Percentiles rank a stretch among this genome's conserved stretches.
Evolutionary conservation across 1,140 invertebrate genomes (phyloP).

Genomic region (Papilio aristodemus): DNA sequence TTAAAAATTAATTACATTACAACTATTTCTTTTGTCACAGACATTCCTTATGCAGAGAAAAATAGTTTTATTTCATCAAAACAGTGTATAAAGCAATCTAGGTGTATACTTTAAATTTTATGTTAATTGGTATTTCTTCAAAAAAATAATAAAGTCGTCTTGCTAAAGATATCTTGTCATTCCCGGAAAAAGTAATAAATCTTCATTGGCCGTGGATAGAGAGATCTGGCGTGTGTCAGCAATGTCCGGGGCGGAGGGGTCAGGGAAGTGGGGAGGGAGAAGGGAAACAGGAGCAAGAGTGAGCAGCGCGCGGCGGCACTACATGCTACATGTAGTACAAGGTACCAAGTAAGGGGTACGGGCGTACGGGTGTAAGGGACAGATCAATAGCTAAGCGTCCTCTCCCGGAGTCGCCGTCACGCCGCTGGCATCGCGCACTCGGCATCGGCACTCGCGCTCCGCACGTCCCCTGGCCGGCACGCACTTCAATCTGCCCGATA

Average conservation of each 20-base stretch:
- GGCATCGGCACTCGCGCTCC: conserved; percentile 47
- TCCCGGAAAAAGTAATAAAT: conserved; percentile 71
- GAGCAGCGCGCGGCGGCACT: conserved; percentile 24
- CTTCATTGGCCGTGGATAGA: conserved; percentile 61
- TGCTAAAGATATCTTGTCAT: conserved; percentile 59
- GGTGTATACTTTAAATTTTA: background rate
- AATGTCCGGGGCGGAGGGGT: conserved; percentile 23
- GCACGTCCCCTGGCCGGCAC: conserved; percentile 37
- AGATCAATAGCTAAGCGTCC: conserved; percentile 68
- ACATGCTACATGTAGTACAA: too few species aligned
- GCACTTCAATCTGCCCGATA: background rate
- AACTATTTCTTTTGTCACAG: too few species aligned
- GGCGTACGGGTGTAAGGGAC: conserved; percentile 55
- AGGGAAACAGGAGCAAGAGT: conserved; percentile 47
- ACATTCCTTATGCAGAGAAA: too few species aligned
- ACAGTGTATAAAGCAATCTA: background rate
- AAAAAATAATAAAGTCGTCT: conserved; percentile 29
- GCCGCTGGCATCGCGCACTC: conserved; percentile 48
- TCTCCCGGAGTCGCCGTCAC: conserved; percentile 43
- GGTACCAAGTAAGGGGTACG: conserved; percentile 44
- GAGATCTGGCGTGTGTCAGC: conserved; percentile 50
- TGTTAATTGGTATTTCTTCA: conserved; percentile 10
- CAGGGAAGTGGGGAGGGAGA: conserved; percentile 44
- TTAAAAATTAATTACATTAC: too few species aligned
- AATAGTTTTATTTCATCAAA: background rate